Base-by-base conservation (phyloP, 2,797 vertebrate species). In the Ceyx erithaca region DNA sequence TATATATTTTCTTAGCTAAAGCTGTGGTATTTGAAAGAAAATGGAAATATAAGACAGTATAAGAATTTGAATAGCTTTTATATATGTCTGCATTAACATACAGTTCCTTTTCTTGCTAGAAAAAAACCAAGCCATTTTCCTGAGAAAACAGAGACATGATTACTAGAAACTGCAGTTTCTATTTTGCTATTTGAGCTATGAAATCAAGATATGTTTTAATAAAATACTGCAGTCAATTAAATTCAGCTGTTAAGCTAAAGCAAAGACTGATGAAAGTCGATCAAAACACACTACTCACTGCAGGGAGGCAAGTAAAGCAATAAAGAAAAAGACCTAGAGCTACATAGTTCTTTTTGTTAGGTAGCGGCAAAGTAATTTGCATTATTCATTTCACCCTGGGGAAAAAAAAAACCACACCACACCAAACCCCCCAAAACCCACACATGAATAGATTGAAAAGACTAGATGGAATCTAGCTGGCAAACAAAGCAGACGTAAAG, bases 161-260 rank as follows among this genome's bases (percentile, higher is more conserved):
- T 90, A n/a, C 46, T 85, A 79, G 72, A 83, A 90, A 61, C n/a
- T 20, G 3, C n/a, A 41, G 23, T n/a, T 92, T 57, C 35, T 83
- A 18, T 68, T 79, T 84, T 96, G 48, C 30, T 87, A 46, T 19
- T 88, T 89, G 43, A 84, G 72, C 28, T 88, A 51, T 63, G 80
- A 87, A 93, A 77, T 89, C 61, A 89, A 92, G 68, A 45, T 76
- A 57, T 6, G 31, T 86, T 96, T 91, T 93, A 90, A 93, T 82
- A 90, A 93, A 94, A 87, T 49, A 78, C n/a, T 8, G 4, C 33
- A 57, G 10, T 85, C 49, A 86, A 89, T 94, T 91, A 87, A 87
- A 88, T 87, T 90, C 84, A 62, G 70, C 80, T 72, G 25, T 79
- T 94, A 49, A 87, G 54, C 64, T 86, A 59, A 86, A 85, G 62